These are phyloP conservation scores for Doryteuthis pealeii DNA, from an alignment of 1,140 invertebrate genomes.

Conservation along the genomic window DNA sequence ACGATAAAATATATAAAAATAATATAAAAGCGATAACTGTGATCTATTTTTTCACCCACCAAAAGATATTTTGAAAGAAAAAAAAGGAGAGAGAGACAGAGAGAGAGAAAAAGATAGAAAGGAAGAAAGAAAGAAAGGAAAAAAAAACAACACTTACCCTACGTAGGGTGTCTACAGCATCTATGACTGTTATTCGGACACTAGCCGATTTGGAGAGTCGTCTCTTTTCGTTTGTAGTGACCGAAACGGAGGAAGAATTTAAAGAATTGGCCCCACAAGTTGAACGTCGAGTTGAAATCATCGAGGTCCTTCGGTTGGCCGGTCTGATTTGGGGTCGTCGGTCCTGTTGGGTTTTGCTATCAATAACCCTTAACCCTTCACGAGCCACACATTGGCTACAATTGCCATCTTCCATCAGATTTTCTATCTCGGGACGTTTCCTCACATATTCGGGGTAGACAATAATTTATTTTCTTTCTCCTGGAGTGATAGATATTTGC, in stretches of 20 bases:
- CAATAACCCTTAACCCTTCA: background rate
- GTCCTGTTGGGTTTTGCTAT: background rate
- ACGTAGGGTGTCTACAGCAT: background rate
- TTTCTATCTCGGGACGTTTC: slow-evolving; percentile 1
- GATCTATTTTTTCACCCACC: no score
- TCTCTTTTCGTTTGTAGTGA: background rate
- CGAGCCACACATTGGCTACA: background rate
- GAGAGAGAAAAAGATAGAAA: no score
- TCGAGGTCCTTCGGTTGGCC: no score
- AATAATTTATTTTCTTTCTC: background rate
- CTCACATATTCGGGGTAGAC: background rate
- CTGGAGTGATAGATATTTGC: background rate
- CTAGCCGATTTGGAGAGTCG: background rate
- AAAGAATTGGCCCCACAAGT: no score
- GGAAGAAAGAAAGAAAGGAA: no score
- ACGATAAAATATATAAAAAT: no score
- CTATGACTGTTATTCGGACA: background rate
- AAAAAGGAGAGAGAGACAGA: no score
- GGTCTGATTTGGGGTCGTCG: no score
- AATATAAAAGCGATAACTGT: no score
- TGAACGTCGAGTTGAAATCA: no score
- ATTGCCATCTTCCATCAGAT: background rate
- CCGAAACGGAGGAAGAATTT: no score
- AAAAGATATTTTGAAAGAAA: no score
- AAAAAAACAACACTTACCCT: background rate